Evolutionary conservation across 2,888 invertebrate species (phyloP).

Genomic region (Fragum whitleyi): DNA sequence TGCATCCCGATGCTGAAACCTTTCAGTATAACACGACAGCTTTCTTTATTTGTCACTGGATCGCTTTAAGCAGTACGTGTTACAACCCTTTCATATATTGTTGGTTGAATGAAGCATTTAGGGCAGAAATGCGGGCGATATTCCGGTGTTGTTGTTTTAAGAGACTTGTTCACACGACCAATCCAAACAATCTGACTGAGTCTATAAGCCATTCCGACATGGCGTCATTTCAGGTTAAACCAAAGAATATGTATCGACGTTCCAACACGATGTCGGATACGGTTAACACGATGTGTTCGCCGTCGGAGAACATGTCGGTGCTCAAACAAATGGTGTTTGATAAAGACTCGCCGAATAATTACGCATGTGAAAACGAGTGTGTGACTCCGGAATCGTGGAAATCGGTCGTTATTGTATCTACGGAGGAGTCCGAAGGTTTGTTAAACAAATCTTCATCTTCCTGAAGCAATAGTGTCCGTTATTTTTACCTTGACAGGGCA

Average conservation of each 20-base stretch:
- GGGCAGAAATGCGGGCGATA: constrained; percentile 79
- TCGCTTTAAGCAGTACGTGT: constrained; percentile 86
- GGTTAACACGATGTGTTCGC: neutral
- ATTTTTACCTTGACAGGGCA: too few relatives aligned
- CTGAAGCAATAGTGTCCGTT: neutral
- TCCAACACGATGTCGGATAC: constrained; percentile 11
- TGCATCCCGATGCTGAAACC: constrained; percentile 78
- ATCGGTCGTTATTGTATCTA: constrained; percentile 21
- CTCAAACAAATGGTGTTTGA: constrained; percentile 6
- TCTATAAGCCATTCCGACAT: constrained; percentile 41
- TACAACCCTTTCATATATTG: constrained; percentile 86
- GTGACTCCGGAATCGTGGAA: constrained; percentile 46
- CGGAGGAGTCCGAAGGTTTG: constrained; percentile 34
- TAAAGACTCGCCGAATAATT: constrained; percentile 11
- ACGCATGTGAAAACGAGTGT: constrained; percentile 25
- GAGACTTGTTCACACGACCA: constrained; percentile 18
- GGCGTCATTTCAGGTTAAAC: constrained; percentile 17
- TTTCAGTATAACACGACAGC: constrained; percentile 83
- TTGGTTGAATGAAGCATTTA: constrained; percentile 86
- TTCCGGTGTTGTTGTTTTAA: constrained; percentile 75
- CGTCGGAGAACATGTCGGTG: constrained; percentile 1
- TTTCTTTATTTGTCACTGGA: constrained; percentile 85
- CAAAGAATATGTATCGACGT: constrained; percentile 18
- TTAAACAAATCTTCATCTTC: neutral
- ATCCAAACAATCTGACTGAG: constrained; percentile 42